Percentiles rank a stretch among this genome's conserved stretches.
phyloP scores from a whole-genome alignment of 2,888 invertebrate genomes.

The Tinea trinotella region DNA sequence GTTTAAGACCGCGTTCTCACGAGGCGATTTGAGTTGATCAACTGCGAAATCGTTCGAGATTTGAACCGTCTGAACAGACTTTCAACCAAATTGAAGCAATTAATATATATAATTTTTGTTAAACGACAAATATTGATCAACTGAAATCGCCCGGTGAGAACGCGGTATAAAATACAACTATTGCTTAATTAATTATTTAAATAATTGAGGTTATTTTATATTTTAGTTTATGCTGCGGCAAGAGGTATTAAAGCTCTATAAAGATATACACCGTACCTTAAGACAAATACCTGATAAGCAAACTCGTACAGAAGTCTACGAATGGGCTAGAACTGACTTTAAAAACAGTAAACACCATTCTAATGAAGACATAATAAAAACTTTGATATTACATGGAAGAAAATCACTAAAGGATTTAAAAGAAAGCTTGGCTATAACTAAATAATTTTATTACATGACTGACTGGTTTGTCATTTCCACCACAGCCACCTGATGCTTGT shows the following conservation, averaged over 20 bases:
- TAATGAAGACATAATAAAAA: constrained; percentile 82
- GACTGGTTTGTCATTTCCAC: too few species aligned
- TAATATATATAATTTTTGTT: too few species aligned
- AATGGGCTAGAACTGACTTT: constrained; percentile 85
- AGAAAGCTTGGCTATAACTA: constrained; percentile 75
- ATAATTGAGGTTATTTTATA: background rate
- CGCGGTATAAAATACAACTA: background rate
- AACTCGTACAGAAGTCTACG: constrained; percentile 75
- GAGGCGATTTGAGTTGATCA: too few species aligned
- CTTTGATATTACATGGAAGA: constrained; percentile 78
- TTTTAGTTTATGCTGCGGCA: constrained; percentile 83
- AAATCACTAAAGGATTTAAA: constrained; percentile 78
- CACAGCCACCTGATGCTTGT: too few species aligned
- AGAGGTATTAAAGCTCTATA: constrained; percentile 83
- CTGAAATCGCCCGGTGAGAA: too few species aligned
- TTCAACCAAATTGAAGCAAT: too few species aligned
- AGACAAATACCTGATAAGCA: constrained; percentile 75
- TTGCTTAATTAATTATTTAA: too few species aligned
- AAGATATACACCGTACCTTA: constrained; percentile 79
- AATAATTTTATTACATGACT: too few species aligned
- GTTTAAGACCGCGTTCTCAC: too few species aligned
- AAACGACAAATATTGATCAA: too few species aligned
- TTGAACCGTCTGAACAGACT: too few species aligned
- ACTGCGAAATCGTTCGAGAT: too few species aligned
- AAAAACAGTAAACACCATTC: constrained; percentile 77